A percentile compares a stretch with the other conserved stretches of the same genome.
Evolutionary conservation across 30 jellyfish, hydroid and myxozoan species (phyloP).

Genomic region (Chrysaora quinquecirrha): DNA sequence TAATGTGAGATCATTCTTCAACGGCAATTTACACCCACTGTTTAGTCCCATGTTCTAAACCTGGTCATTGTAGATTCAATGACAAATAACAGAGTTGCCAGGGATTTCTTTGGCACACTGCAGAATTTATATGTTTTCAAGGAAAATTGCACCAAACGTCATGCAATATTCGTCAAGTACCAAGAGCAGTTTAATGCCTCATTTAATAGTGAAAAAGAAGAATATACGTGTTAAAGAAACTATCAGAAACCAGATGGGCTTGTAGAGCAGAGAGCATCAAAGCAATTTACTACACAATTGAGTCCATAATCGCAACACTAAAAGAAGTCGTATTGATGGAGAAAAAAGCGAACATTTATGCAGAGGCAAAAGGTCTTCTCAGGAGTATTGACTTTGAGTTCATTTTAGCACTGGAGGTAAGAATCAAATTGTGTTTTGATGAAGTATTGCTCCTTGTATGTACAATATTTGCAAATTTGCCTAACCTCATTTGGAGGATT

Average conservation of each 20-base stretch:
- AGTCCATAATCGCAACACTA: not conserved
- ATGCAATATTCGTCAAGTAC: not conserved
- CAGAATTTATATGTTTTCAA: not conserved
- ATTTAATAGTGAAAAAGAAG: not conserved
- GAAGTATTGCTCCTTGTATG: too few relatives aligned
- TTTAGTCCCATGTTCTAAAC: too few relatives aligned
- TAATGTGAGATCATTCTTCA: constrained; percentile 1
- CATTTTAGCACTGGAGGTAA: constrained; percentile 7
- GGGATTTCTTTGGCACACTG: constrained; percentile 18
- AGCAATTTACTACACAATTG: constrained; percentile 1
- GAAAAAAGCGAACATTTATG: not conserved
- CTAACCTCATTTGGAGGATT: too few relatives aligned
- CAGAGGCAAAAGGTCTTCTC: constrained; percentile 12
- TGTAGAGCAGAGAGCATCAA: constrained; percentile 8
- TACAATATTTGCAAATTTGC: too few relatives aligned
- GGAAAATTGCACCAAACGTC: not conserved
- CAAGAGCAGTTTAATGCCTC: not conserved
- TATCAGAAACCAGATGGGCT: constrained; percentile 13
- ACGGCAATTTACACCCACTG: constrained; percentile 27
- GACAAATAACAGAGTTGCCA: not conserved
- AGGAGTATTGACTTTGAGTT: not conserved
- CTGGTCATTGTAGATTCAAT: too few relatives aligned
- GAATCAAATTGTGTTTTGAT: not conserved
- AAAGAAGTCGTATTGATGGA: not conserved
- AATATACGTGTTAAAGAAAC: not conserved